phyloP scores from a whole-genome alignment of 2,797 vertebrate species.

The Forpus xanthops region DNA sequence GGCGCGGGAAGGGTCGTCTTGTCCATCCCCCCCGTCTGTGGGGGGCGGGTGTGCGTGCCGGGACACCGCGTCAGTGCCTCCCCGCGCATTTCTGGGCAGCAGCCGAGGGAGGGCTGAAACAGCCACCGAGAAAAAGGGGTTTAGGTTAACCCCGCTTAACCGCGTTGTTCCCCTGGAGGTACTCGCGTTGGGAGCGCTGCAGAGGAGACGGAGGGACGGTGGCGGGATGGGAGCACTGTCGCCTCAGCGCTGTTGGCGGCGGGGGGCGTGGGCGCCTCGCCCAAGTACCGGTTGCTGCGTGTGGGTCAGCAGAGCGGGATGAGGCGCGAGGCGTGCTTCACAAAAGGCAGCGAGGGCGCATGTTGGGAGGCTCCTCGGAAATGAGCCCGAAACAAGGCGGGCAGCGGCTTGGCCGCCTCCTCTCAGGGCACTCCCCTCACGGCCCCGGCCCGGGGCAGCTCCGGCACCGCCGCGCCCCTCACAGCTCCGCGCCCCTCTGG shows the following conservation, averaged over 20 bases:
- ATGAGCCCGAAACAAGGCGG: fast-evolving
- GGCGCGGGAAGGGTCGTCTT: fast-evolving
- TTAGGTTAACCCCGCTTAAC: no score
- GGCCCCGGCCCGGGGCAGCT: neutral
- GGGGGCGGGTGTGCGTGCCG: fast-evolving
- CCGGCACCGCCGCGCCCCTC: neutral
- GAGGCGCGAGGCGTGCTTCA: neutral
- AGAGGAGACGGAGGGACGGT: neutral
- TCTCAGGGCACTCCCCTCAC: no score
- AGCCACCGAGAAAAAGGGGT: neutral
- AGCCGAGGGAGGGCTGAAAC: neutral
- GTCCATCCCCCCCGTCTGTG: no score
- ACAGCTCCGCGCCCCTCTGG: neutral
- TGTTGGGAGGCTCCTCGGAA: neutral
- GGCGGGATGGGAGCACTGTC: neutral
- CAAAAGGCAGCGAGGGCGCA: neutral
- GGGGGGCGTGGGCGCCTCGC: neutral
- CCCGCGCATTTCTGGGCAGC: neutral
- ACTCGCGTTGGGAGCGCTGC: no score
- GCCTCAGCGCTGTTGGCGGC: neutral
- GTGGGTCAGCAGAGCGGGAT: neutral
- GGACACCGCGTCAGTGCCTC: fast-evolving
- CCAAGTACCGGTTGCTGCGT: neutral
- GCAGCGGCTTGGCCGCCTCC: neutral
- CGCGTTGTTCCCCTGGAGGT: neutral